Base-by-base conservation (phyloP, 2,797 vertebrate species). In the Microctenopoma lineatum region DNA sequence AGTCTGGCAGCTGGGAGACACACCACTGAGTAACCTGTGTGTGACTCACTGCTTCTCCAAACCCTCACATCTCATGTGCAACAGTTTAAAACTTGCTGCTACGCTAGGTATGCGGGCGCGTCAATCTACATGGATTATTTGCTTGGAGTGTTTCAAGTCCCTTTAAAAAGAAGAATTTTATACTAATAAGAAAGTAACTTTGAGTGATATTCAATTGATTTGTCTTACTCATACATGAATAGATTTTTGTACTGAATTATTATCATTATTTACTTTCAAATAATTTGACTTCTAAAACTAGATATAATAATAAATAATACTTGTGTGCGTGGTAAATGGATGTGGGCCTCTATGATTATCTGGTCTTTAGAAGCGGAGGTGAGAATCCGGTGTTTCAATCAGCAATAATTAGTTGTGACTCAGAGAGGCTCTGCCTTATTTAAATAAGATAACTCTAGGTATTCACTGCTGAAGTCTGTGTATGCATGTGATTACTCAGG, bases 1-100 rank as follows among this genome's bases (percentile, higher is more conserved):
- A 84, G 57, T 67, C 66, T 57, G 62, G 76, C 82, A 80, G 71
- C 77, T 80, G 73, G 71, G 59, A 76, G 52, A 54, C 74, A 72
- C 62, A 75, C 63, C 68, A 60, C 45, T 84, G 66, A 60, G 63
- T 70, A 66, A 75, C 63, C 61, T 59, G 62, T 42, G 25, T 42
- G 51, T 44, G 56, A 73, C 65, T 61, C 1, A 0, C 62, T 56
- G 47, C 52, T 63, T 59, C 50, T 41, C 73, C 29, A 53, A 34
- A 59, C 42, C 66, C 63, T 18, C 39, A 1, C 29, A 48, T 50
- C 21, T 76, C 46, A 16, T 18, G n/a, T 47, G 36, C 25, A 46
- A 36, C 47, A 36, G 21, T 59, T 79, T 63, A 7, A 55, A 69
- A 60, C 21, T 26, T 15, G 0, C 3, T 5, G 8, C 47, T 52